These are phyloP conservation scores for Acipenser ruthenus DNA, from an alignment of 2,797 vertebrate species.

Conservation along the genomic window DNA sequence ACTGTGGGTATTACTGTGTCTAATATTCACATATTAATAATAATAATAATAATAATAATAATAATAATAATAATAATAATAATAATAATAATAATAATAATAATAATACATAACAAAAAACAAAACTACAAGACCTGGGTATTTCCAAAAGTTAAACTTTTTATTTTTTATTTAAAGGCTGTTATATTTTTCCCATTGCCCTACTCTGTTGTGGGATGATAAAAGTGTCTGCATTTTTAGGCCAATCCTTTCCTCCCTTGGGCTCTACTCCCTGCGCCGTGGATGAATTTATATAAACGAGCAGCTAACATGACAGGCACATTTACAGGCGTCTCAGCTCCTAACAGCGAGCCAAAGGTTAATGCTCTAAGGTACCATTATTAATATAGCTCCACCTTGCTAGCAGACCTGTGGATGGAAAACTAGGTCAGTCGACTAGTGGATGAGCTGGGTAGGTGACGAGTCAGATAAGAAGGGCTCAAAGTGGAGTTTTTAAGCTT, in stretches of 20 bases:
- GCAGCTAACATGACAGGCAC: not conserved
- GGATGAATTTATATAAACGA: constrained; percentile 14
- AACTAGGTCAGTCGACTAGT: constrained; percentile 1
- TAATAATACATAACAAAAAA: too few species aligned
- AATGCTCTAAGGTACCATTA: constrained; percentile 15
- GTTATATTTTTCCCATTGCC: too few species aligned
- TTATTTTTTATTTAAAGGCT: too few species aligned
- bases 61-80: too few species aligned
- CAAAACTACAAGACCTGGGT: too few species aligned
- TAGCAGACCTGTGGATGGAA: not conserved
- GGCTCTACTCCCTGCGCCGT: constrained; percentile 13
- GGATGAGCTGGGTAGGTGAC: not conserved
- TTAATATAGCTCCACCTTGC: constrained; percentile 3
- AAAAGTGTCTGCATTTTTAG: constrained; percentile 20
- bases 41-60: not conserved
- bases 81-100: too few species aligned
- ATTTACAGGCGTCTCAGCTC: not conserved
- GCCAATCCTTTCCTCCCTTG: constrained; percentile 13
- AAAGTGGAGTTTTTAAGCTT: not conserved
- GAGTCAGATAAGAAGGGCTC: not conserved
- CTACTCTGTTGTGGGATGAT: constrained; percentile 9
- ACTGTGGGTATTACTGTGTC: not conserved
- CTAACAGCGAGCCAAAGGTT: constrained; percentile 15
- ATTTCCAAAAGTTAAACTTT: not conserved
- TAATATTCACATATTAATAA: not conserved